These are phyloP conservation scores for Caenorhabditis zanzibari DNA, from an alignment of 2,888 invertebrate genomes.

Conservation along the genomic window DNA sequence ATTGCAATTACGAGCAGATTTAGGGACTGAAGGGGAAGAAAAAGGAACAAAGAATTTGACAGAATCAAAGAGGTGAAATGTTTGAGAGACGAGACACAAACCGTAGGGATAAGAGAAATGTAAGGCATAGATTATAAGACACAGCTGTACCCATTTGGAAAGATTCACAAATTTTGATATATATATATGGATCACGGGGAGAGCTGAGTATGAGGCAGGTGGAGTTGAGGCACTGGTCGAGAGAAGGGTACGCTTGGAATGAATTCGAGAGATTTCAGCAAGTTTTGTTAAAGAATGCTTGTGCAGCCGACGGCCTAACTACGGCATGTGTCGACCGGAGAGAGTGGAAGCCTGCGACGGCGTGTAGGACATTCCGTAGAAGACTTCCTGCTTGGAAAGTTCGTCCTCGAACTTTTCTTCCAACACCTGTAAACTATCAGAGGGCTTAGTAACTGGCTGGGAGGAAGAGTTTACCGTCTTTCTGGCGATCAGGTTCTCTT, in stretches of 20 bases:
- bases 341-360: conserved; percentile 57
- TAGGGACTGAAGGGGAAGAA: neutral
- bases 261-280: neutral
- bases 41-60: neutral
- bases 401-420: conserved; percentile 80
- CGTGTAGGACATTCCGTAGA: conserved; percentile 74
- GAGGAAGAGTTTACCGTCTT: conserved; percentile 74
- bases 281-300: conserved; percentile 5
- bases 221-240: conserved; percentile 3
- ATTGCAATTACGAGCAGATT: conserved; percentile 44
- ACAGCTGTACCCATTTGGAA: conserved; percentile 35
- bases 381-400: conserved; percentile 77
- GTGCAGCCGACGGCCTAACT: neutral
- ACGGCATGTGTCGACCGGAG: conserved; percentile 64
- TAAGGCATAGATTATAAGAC: conserved; percentile 15
- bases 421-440: conserved; percentile 68
- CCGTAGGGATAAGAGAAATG: conserved; percentile 45
- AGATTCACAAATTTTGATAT: conserved; percentile 6
- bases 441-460: neutral
- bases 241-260: neutral
- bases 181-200: conserved; percentile 28
- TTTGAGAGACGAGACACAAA: conserved; percentile 17
- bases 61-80: conserved; percentile 3
- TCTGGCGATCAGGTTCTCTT: conserved; percentile 76
- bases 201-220: conserved; percentile 16